These are phyloP conservation scores for Sphaerodactylus townsendi DNA, from an alignment of 2,113 vertebrate species.

Conservation along the genomic window DNA sequence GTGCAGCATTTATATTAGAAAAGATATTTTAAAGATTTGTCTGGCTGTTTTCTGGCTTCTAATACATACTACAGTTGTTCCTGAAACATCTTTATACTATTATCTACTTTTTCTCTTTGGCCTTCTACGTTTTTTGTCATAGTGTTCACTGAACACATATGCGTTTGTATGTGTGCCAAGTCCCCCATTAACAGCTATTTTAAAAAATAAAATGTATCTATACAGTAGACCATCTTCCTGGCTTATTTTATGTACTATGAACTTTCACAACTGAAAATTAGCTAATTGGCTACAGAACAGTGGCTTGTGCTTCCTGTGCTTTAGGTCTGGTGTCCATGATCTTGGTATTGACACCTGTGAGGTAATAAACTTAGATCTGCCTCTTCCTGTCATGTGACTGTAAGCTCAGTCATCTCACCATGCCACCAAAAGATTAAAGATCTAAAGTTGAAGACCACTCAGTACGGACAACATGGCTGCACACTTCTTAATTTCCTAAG, in stretches of 20 bases:
- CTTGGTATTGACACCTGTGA: too few species aligned
- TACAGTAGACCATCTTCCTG: background rate
- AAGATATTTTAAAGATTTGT: background rate
- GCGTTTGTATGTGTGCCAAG: background rate
- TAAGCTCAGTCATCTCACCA: too few species aligned
- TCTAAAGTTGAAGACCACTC: too few species aligned
- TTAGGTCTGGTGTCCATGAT: too few species aligned
- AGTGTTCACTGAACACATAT: background rate
- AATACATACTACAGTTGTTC: background rate
- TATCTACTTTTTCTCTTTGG: too few species aligned
- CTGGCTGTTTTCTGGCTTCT: background rate
- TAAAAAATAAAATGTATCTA: background rate
- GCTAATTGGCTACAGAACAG: too few species aligned
- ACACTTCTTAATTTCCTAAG: too few species aligned
- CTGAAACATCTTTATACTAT: background rate
- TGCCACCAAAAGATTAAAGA: too few species aligned
- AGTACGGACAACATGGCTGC: too few species aligned
- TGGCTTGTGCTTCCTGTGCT: too few species aligned
- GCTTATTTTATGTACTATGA: constrained; percentile 24
- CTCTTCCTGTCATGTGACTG: too few species aligned
- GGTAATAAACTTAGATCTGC: too few species aligned
- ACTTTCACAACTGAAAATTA: background rate
- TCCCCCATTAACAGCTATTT: background rate
- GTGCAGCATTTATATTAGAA: background rate
- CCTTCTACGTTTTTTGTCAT: background rate